Conservation (phyloP, 2,888 invertebrate genomes). For the Cataglyphis cursor region DNA sequence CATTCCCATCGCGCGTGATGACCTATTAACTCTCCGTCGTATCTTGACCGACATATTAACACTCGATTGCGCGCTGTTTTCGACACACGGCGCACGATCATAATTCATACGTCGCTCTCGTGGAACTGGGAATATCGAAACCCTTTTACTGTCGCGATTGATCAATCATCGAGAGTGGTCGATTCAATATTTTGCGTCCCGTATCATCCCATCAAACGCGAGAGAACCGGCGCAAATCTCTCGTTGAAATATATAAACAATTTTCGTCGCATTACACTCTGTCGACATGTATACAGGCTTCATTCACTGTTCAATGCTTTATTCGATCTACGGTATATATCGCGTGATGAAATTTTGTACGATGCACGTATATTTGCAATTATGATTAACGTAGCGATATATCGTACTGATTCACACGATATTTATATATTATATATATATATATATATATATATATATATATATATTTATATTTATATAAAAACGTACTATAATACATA, state of each 20-base stretch:
- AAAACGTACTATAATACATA: constrained; percentile 9
- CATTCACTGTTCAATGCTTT: neutral
- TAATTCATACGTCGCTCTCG: constrained; percentile 21
- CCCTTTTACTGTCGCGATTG: constrained; percentile 34
- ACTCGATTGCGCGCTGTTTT: constrained; percentile 21
- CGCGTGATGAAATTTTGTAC: constrained; percentile 30
- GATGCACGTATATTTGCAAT: constrained; percentile 11
- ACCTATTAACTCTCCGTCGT: constrained; percentile 43
- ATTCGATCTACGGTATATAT: neutral
- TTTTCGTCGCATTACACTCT: neutral
- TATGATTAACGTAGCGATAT: constrained; percentile 20
- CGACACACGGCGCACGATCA: constrained; percentile 18
- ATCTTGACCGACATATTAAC: constrained; percentile 42
- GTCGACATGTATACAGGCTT: neutral
- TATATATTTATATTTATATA: no score
- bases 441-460: no score
- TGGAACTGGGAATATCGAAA: neutral
- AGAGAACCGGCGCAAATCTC: constrained; percentile 6
- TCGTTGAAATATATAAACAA: constrained; percentile 50
- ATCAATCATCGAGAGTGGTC: constrained; percentile 10
- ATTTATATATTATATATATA: no score
- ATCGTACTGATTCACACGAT: neutral
- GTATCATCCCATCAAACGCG: neutral
- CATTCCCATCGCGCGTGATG: constrained; percentile 49
- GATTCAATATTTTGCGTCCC: constrained; percentile 31